Percentiles rank a stretch among this genome's conserved stretches.
Evolutionary conservation across 2,888 invertebrate genomes (phyloP).

Genomic region (Teleiodes luculella): DNA sequence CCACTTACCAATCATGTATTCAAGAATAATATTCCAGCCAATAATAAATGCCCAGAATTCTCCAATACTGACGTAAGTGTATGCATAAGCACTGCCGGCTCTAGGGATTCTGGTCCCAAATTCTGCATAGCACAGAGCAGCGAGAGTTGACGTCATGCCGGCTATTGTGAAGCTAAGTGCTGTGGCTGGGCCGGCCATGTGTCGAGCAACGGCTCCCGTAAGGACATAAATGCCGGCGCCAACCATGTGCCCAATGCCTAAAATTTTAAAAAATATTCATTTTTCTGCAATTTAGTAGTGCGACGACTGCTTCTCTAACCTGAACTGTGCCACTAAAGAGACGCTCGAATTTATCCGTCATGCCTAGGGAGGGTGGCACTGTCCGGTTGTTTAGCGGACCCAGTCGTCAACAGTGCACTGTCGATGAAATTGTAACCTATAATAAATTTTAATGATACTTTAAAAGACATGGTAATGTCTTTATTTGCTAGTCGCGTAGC

Average conservation of each 20-base stretch:
- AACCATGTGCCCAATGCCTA: slow-evolving; percentile 96
- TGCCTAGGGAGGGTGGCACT: no score
- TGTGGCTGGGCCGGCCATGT: slow-evolving; percentile 91
- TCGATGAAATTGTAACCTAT: no score
- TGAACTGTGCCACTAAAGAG: no score
- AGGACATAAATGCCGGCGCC: slow-evolving; percentile 96
- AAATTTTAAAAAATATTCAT: no score
- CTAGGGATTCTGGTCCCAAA: slow-evolving; percentile 92
- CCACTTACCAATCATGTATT: slow-evolving; percentile 88
- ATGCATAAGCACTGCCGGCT: slow-evolving; percentile 95
- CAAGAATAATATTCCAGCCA: slow-evolving; percentile 95
- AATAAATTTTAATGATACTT: no score
- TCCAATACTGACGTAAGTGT: slow-evolving; percentile 94
- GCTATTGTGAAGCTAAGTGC: slow-evolving; percentile 83
- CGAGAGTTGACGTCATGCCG: slow-evolving; percentile 88
- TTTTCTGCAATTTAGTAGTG: no score
- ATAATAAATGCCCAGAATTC: slow-evolving; percentile 97
- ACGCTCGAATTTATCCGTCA: no score
- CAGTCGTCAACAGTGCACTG: no score
- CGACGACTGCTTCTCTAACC: no score
- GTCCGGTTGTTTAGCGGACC: no score
- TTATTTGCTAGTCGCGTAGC: no score
- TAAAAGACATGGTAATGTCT: no score
- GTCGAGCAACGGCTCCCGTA: slow-evolving; percentile 89
- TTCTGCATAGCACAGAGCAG: slow-evolving; percentile 93